phyloP scores from a whole-genome alignment of 2,888 invertebrate species.

The Masnerella sp. region DNA sequence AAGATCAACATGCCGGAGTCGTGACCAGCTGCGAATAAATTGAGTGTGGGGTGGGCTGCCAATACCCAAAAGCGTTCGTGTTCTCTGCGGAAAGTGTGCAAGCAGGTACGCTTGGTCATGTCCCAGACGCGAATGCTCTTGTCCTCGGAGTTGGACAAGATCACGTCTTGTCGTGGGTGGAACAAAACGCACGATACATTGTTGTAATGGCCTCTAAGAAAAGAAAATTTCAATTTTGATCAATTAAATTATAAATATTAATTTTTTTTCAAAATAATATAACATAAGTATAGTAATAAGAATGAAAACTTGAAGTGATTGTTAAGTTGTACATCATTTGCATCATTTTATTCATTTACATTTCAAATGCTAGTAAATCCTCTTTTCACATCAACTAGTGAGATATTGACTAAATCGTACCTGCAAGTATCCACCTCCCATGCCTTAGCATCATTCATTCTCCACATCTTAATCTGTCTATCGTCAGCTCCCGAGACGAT shows the following conservation, averaged over 20 bases:
- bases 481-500: slow-evolving; percentile 99
- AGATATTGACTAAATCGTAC: too few species aligned
- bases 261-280: too few species aligned
- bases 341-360: too few species aligned
- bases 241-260: too few species aligned
- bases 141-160: slow-evolving; percentile 98
- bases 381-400: too few species aligned
- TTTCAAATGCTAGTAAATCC: too few species aligned
- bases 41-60: slow-evolving; percentile 94
- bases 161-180: slow-evolving; percentile 97
- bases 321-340: too few species aligned
- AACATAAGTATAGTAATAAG: too few species aligned
- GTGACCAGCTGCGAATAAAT: slow-evolving; percentile 99
- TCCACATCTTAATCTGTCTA: slow-evolving; percentile 97
- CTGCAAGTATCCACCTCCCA: slow-evolving; percentile 99
- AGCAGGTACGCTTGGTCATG: slow-evolving; percentile 94
- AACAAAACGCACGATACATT: slow-evolving; percentile 99
- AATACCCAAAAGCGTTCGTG: slow-evolving; percentile 99
- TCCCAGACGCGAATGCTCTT: slow-evolving; percentile 99
- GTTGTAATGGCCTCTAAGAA: slow-evolving; percentile 99
- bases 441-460: slow-evolving; percentile 99
- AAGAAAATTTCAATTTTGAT: too few species aligned
- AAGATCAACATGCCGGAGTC: slow-evolving; percentile 95
- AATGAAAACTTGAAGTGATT: too few species aligned
- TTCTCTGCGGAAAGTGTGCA: slow-evolving; percentile 95